Percentiles rank a stretch among this genome's conserved stretches.
Evolutionary conservation across 2,888 invertebrate genomes (phyloP).

Genomic region (Anaspis maculata): DNA sequence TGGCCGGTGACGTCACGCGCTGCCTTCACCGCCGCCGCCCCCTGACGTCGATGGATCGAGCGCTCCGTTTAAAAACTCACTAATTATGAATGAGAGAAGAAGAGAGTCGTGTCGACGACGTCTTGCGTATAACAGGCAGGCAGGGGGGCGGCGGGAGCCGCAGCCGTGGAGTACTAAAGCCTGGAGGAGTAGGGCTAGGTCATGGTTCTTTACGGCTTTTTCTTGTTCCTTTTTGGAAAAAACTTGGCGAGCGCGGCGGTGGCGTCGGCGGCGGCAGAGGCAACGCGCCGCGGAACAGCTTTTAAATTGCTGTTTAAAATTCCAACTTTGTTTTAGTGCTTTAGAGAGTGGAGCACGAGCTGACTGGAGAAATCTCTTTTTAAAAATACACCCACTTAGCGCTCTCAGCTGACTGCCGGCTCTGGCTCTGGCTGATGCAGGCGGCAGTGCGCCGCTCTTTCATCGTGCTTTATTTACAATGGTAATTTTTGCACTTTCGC

Average conservation of each 20-base stretch:
- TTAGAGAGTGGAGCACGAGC: conserved; percentile 27
- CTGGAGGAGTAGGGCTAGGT: conserved; percentile 41
- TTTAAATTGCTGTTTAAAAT: conserved; percentile 44
- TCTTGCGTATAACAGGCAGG: too few species aligned
- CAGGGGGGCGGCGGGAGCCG: too few species aligned
- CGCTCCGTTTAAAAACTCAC: conserved; percentile 40
- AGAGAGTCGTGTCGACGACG: conserved; percentile 29
- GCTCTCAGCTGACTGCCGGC: conserved; percentile 31
- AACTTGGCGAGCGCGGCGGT: conserved; percentile 33
- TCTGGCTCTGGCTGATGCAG: too few species aligned
- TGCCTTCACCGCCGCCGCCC: too few species aligned
- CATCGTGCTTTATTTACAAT: conserved; percentile 33
- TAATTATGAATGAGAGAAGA: conserved; percentile 44
- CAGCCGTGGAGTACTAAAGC: conserved; percentile 15
- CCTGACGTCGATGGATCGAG: conserved; percentile 31
- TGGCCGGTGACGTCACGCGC: conserved; percentile 25
- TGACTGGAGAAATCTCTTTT: conserved; percentile 33
- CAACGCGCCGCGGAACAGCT: conserved; percentile 36
- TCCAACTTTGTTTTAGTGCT: conserved; percentile 42
- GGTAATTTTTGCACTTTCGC: conserved; percentile 35
- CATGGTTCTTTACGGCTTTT: conserved; percentile 41
- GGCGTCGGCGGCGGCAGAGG: too few species aligned
- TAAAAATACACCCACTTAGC: conserved; percentile 34
- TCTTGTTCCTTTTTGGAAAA: conserved; percentile 37
- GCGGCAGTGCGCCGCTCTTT: too few species aligned